Evolutionary conservation across 2,113 vertebrate species (phyloP), one percentile per base, ranked within the genome.

Genomic region (Nyctereutes procyonoides): DNA sequence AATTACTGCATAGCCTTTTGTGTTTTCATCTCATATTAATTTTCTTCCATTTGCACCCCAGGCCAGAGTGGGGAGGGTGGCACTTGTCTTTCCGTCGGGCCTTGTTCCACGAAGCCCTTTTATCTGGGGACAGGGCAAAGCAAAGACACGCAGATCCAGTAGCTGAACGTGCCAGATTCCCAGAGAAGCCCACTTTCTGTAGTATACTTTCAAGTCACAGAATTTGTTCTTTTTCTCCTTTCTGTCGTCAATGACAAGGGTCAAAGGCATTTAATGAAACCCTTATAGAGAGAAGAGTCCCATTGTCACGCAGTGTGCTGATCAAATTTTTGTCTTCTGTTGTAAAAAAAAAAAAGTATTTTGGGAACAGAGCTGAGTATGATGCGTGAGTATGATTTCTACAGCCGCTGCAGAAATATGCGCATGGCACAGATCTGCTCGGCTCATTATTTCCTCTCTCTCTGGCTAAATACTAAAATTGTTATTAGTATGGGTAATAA

Each of bases 271-370:
- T 95, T 86, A 86, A 93, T 97, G 93, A 95, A 95, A 93, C 76
- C 65, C 90, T 95, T 81, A 55, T 81, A 95, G 89, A 95, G 77
- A 86, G 90, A 97, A 55, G 79, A 93, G 63, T 85, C 60, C 93
- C 87, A 92, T 96, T 60, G 51, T 83, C 77, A 92, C 48, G 55
- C 51, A 77, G 43, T 82, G 48, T 8, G 9, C 96, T 10, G 20
- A 93, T 91, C 65, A 92, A 96, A 98, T 97, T 96, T 97, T 51
- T 55, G 96, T 95, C 90, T 97, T 95, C 79, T 97, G 96, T 97
- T 93, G 35, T n/a, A n/a, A 95, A 94, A 93, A 69, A 95, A 94
- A 93, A 97, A 97, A 89, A 53, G 55, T 97, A 96, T 98, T 97
- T 96, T 93, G 90, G 95, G 96, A 92, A 97, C 88, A 85, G 71